Percentiles rank a stretch among this genome's conserved stretches.
Conservation (phyloP, 2,797 vertebrate genomes). For the Florisuga fusca region DNA sequence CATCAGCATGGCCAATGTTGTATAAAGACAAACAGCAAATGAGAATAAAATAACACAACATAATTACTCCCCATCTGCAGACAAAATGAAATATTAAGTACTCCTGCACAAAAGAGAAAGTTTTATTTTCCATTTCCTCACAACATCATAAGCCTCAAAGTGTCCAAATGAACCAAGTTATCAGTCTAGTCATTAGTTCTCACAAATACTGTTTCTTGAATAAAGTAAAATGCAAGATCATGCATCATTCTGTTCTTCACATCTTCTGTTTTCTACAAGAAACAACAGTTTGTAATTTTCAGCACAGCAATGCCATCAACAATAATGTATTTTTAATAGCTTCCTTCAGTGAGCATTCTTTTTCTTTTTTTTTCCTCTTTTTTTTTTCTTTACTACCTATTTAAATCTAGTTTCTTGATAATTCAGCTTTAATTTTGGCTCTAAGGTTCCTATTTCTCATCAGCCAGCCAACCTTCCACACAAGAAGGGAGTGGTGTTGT, state of each 20-base stretch:
- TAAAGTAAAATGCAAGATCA: background rate
- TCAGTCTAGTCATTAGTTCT: background rate
- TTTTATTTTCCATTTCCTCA: background rate
- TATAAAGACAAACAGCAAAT: background rate
- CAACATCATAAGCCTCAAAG: background rate
- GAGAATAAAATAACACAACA: background rate
- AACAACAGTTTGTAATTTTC: background rate
- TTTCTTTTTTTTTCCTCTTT: too few species aligned
- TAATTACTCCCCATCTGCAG: background rate
- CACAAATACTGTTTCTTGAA: background rate
- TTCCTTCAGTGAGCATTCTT: background rate
- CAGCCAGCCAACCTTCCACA: background rate
- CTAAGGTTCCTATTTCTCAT: background rate
- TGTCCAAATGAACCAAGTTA: constrained; percentile 4
- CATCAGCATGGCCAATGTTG: background rate
- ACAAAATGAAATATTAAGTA: background rate
- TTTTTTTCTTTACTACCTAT: background rate
- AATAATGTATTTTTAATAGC: background rate
- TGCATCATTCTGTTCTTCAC: background rate
- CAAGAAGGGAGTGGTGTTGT: background rate
- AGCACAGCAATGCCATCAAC: background rate
- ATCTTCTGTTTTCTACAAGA: background rate
- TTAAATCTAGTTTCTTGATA: background rate
- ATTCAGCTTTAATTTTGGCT: background rate
- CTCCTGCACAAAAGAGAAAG: background rate